Evolutionary conservation across 2,797 vertebrate species (phyloP).

Genomic region (Eutrigla gurnardus): DNA sequence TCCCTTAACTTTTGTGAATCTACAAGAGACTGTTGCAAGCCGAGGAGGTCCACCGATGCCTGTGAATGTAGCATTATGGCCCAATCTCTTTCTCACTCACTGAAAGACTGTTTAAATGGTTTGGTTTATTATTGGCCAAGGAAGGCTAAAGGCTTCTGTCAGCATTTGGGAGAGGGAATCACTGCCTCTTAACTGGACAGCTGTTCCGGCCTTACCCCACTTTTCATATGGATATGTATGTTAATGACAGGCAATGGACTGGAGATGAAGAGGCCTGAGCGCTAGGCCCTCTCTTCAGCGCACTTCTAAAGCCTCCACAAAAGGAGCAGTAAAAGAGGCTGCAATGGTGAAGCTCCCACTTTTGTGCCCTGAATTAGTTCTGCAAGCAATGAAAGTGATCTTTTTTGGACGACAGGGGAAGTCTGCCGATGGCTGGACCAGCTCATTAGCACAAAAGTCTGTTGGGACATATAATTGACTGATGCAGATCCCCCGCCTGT

Average conservation of each 20-base stretch:
- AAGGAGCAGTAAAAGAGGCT: conserved; percentile 99
- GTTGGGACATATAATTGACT: conserved; percentile 99
- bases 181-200: conserved; percentile 97
- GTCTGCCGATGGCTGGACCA: conserved; percentile 98
- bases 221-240: conserved; percentile 99
- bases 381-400: conserved; percentile 99
- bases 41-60: conserved; percentile 86
- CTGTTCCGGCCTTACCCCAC: conserved; percentile 99
- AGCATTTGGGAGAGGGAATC: conserved; percentile 94
- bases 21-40: conserved; percentile 89
- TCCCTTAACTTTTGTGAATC: conserved; percentile 83
- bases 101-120: conserved; percentile 99
- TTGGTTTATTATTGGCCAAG: conserved; percentile 99
- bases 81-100: conserved; percentile 85
- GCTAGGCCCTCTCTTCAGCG: conserved; percentile 95
- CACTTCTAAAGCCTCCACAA: conserved; percentile 99
- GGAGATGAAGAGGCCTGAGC: conserved; percentile 99
- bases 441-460: conserved; percentile 99
- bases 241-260: conserved; percentile 99
- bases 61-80: conserved; percentile 94
- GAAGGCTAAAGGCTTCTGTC: conserved; percentile 98
- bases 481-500: conserved; percentile 88
- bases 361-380: conserved; percentile 99
- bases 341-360: conserved; percentile 97
- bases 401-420: conserved; percentile 99